Evolutionary conservation across 1,140 invertebrate genomes (phyloP).

Genomic region (Drosophila baimaii): DNA sequence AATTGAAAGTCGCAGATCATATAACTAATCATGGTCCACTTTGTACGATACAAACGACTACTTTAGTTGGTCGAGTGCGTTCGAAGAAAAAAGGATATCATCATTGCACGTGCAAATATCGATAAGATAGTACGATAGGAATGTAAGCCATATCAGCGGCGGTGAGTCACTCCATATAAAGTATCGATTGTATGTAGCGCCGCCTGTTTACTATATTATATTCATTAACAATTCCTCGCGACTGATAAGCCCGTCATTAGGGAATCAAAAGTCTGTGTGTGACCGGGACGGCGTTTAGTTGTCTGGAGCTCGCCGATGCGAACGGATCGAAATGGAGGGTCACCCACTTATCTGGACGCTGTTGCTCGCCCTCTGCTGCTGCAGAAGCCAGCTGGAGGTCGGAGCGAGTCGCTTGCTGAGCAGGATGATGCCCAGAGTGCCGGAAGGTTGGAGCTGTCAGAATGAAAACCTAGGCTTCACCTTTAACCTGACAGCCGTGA

Average conservation of each 20-base stretch:
- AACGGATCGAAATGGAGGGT: conserved; percentile 5
- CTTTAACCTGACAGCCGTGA: conserved; percentile 32
- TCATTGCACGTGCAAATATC: background rate
- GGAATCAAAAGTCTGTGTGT: background rate
- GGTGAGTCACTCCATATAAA: background rate
- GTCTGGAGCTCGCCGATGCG: background rate
- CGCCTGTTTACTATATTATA: too few species aligned
- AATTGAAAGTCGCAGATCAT: too few species aligned
- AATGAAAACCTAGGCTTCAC: background rate
- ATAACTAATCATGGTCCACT: too few species aligned
- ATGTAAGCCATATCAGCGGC: too few species aligned
- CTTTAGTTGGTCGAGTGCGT: too few species aligned
- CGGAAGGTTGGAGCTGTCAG: background rate
- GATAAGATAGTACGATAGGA: conserved; percentile 1
- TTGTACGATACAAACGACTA: too few species aligned
- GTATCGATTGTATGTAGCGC: too few species aligned
- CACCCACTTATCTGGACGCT: background rate
- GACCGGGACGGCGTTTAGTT: conserved; percentile 10
- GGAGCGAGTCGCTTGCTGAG: background rate
- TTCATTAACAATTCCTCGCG: background rate
- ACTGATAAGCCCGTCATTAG: conserved; percentile 7
- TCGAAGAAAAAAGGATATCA: background rate
- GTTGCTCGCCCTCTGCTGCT: background rate
- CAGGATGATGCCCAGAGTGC: background rate
- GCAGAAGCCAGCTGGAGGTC: background rate